Conservation (phyloP, 2,797 vertebrate species). For the Acropternis orthonyx region DNA sequence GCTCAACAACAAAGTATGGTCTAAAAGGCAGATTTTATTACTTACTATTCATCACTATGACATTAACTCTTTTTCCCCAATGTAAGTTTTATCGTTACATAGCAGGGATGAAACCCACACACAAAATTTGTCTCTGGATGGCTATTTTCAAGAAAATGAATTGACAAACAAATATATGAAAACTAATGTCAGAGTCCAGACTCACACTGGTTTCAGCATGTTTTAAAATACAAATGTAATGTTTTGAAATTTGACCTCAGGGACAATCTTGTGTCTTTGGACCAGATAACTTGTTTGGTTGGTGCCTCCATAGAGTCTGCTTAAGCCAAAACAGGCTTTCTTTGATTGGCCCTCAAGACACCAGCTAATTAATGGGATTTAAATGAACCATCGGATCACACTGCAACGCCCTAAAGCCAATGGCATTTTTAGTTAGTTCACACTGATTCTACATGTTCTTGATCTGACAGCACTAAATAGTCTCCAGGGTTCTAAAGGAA, state of each 20-base stretch:
- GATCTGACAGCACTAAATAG: background rate
- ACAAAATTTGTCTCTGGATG: background rate
- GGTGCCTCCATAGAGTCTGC: background rate
- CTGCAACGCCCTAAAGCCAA: background rate
- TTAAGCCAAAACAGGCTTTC: background rate
- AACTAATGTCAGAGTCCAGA: background rate
- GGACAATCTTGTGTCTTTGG: background rate
- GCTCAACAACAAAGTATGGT: background rate
- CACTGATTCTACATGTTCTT: background rate
- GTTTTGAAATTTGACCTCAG: background rate
- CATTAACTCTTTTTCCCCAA: background rate
- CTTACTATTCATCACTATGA: background rate
- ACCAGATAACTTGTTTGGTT: background rate
- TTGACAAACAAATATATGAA: background rate
- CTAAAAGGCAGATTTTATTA: background rate
- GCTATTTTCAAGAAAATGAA: background rate
- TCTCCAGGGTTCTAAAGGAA: background rate
- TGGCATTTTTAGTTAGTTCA: background rate
- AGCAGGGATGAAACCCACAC: background rate
- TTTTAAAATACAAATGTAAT: background rate
- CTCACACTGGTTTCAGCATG: background rate
- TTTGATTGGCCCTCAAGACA: background rate
- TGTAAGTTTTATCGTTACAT: rapidly evolving
- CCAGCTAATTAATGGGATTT: background rate
- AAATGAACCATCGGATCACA: background rate